phyloP scores from a whole-genome alignment of 2,888 invertebrate species.

The Hetaerina titia region DNA sequence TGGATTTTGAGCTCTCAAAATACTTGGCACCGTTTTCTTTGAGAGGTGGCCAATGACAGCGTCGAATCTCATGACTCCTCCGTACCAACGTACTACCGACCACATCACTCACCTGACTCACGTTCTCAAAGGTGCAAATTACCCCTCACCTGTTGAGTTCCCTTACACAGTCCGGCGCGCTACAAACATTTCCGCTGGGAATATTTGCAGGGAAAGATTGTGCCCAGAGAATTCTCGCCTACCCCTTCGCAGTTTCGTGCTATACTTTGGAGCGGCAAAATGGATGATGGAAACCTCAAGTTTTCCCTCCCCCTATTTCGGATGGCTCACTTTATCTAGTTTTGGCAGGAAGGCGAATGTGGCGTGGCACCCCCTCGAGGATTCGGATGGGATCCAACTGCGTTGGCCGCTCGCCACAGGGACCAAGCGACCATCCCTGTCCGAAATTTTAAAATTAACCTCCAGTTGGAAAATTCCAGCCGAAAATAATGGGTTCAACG shows the following conservation, averaged over 20 bases:
- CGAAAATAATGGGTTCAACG: too few species aligned
- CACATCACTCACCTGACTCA: background rate
- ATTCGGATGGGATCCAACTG: background rate
- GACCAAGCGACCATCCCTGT: background rate
- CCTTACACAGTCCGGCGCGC: background rate
- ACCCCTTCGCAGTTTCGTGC: background rate
- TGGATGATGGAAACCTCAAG: too few species aligned
- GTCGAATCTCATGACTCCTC: background rate
- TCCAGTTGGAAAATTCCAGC: background rate
- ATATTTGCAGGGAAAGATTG: background rate
- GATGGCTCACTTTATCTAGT: background rate
- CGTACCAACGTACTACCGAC: background rate
- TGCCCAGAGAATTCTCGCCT: background rate
- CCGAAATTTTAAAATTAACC: background rate
- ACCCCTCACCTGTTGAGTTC: background rate
- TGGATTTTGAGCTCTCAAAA: background rate
- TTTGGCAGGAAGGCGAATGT: background rate
- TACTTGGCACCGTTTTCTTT: background rate
- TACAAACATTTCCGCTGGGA: background rate
- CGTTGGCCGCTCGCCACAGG: background rate
- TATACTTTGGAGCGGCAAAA: background rate
- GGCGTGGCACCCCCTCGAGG: background rate
- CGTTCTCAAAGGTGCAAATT: background rate
- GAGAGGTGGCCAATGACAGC: background rate
- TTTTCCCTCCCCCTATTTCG: background rate